Evolutionary conservation across 1,140 invertebrate genomes (phyloP), one percentile per base, ranked within the genome.

Genomic region (Nasonia giraulti): DNA sequence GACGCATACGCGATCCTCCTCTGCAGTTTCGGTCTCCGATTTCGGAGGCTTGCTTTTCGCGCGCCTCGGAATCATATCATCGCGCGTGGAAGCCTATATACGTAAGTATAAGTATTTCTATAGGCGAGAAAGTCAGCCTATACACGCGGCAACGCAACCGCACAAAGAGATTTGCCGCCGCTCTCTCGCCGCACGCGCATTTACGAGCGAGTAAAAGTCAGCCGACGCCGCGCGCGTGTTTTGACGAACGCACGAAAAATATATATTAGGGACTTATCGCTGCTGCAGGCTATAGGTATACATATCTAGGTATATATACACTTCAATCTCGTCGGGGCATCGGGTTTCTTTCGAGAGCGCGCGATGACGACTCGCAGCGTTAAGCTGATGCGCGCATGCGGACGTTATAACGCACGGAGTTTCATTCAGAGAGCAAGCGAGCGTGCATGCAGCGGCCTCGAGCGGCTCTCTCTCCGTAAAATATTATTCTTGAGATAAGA

Each of bases 131-230:
- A 69, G 66, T 27, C n/a, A 23, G 17, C 17, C 0, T 50, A 11
- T 55, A 17, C 50, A 14, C 17, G 17, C 10, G 17, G 50, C 17
- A 17, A 55, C 66, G 17, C 62, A 66, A 17, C 14, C n/a, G 62
- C 62, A 66, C 62, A 69, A 69, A 27, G 66, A 69, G 66, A 69
- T 69, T 69, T 27, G 66, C 27, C 17, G 66, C 12, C 50, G 50
- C 17, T 4, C 27, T 69, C 66, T 44, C n/a, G n/a, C 66, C 10
- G 68, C 7, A 17, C 23, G 23, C 31, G 68, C 31, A 71, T 71
- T 71, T 71, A 71, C 68, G 68, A 71, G 68, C 68, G 68, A 71
- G 31, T 71, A 71, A 71, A 71, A 71, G 68, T 71, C 68, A 66
- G n/a, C 14, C 8, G n/a, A 1, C 8, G 62, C 62, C 11, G 23